Evolutionary conservation across 2,797 vertebrate species (phyloP), one percentile per base, ranked within the genome.

Genomic region (Eurystomus glaucurus): DNA sequence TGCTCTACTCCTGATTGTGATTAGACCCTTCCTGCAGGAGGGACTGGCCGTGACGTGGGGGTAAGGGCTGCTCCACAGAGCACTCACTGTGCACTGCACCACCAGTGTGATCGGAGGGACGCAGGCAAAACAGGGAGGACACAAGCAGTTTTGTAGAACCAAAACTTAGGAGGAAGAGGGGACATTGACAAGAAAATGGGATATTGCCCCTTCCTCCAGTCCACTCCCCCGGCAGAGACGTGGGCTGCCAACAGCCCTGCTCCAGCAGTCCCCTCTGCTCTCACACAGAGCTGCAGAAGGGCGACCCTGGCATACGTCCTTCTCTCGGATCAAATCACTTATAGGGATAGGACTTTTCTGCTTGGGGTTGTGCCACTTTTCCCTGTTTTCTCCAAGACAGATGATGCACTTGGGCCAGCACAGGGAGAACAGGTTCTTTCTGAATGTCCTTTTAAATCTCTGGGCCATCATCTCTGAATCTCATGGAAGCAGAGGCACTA

Each of bases 11-110:
- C 50, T 83, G n/a, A 29, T 8, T 71, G 54, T 31, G 33, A 23
- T 74, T 46, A 66, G n/a, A 68, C 39, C 11, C 3, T 25, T 82
- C 35, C 31, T 62, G n/a, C 45, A 82, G 19, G n/a, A 76, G 2
- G 39, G 28, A 22, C 21, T 66, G 57, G 33, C 39, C 43, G 31
- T 7, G 55, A 48, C 1, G 5, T 50, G 33, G 22, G 64, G 35
- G 10, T 8, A 77, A 81, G 18, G 54, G 60, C 77, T 70, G 37
- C 48, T 65, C 37, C 31, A 11, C 28, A 50, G n/a, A 46, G 57
- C 11, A 64, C 25, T 45, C 1, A 0, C 33, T 82, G 14, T 52
- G 64, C 37, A 52, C 50, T 2, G 0, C 48, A 72, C 26, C 28
- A 54, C 22, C 6, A 31, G n/a, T 6, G 7, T 37, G 13, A 64